Percentiles rank a stretch among this genome's conserved stretches.
Evolutionary conservation across 1,140 invertebrate species (phyloP).

Genomic region (Drosophila nannoptera): DNA sequence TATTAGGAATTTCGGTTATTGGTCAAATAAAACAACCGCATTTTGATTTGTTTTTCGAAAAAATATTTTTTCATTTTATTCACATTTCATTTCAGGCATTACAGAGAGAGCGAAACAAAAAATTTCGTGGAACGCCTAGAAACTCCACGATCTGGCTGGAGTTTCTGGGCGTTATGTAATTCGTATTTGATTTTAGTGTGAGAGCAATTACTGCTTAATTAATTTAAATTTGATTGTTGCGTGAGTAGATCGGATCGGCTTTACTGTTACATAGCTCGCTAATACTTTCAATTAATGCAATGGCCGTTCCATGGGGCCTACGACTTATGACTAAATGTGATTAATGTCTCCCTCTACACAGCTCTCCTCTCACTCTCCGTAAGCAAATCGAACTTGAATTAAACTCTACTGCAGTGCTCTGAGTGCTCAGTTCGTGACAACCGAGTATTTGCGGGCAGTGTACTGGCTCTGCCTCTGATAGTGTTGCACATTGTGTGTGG

Average conservation of each 20-base stretch:
- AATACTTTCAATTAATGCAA: conserved; percentile 65
- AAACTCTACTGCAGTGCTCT: conserved; percentile 43
- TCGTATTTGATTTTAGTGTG: conserved; percentile 9
- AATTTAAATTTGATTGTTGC: conserved; percentile 27
- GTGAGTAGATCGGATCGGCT: conserved; percentile 20
- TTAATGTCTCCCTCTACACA: conserved; percentile 15
- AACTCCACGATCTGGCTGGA: conserved; percentile 64
- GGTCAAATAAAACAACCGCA: conserved; percentile 57
- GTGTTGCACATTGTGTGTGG: conserved; percentile 77
- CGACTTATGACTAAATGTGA: conserved; percentile 71
- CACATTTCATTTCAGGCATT: conserved; percentile 55
- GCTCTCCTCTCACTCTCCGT: conserved; percentile 6
- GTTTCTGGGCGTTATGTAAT: not conserved
- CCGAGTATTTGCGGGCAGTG: conserved; percentile 77
- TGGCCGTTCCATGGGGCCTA: conserved; percentile 65
- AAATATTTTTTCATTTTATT: conserved; percentile 53
- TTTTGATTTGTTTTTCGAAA: conserved; percentile 54
- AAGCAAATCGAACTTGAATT: conserved; percentile 38
- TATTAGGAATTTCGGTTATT: conserved; percentile 36
- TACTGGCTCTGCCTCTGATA: conserved; percentile 79
- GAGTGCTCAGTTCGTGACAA: conserved; percentile 69
- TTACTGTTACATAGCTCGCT: conserved; percentile 36
- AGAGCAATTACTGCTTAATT: conserved; percentile 24
- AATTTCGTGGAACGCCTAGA: conserved; percentile 63
- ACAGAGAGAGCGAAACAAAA: conserved; percentile 48